phyloP scores from a whole-genome alignment of 1,140 invertebrate genomes.

The Cephus cinctus region DNA sequence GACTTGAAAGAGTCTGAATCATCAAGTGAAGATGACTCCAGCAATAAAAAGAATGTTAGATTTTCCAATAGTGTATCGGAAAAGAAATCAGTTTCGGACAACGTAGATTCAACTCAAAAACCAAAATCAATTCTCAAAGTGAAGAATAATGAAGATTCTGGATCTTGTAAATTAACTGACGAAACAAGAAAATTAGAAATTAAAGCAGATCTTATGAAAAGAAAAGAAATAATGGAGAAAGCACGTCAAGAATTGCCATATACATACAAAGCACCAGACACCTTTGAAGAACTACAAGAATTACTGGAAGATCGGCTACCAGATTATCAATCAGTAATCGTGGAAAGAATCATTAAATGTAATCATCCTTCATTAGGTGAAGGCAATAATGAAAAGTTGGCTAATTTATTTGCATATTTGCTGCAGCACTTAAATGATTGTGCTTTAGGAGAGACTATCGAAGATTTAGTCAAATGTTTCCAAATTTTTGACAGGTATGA shows the following conservation, averaged over 20 bases:
- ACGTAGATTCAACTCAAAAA: conserved; percentile 31
- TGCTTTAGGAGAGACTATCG: conserved; percentile 53
- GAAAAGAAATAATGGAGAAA: conserved; percentile 60
- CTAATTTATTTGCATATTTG: conserved; percentile 70
- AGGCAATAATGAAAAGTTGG: conserved; percentile 75
- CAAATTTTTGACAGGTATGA: conserved; percentile 57
- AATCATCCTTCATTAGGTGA: conserved; percentile 76
- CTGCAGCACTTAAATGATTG: conserved; percentile 74
- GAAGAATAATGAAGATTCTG: conserved; percentile 20
- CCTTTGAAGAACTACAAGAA: conserved; percentile 66
- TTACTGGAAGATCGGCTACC: conserved; percentile 63
- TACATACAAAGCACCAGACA: conserved; percentile 67
- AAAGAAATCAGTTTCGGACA: conserved; percentile 31
- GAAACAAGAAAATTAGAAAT: conserved; percentile 25
- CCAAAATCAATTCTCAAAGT: conserved; percentile 41
- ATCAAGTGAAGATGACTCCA: conserved; percentile 47
- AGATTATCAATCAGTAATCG: conserved; percentile 66
- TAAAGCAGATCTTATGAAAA: conserved; percentile 43
- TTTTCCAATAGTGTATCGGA: too few species aligned
- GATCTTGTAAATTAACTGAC: neutral
- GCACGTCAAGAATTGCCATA: conserved; percentile 68
- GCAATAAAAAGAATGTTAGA: neutral
- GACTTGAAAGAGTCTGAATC: conserved; percentile 51
- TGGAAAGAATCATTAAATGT: conserved; percentile 83
- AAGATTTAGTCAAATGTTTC: conserved; percentile 59